phyloP scores from a whole-genome alignment of 2,888 invertebrate species.

The Cosmia pyralina region DNA sequence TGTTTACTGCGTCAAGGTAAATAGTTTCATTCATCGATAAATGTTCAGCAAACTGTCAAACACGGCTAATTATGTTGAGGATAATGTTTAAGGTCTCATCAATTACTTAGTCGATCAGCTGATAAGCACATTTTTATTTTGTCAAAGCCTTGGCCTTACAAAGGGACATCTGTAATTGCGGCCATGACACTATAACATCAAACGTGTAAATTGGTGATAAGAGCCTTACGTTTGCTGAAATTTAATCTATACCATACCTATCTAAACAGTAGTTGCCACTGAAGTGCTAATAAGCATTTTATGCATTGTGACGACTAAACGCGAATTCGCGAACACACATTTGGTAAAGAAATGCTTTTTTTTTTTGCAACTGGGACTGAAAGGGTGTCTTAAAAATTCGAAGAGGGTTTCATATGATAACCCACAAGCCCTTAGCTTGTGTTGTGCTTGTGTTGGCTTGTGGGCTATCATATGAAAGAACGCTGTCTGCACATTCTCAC shows the following conservation, averaged over 20 bases:
- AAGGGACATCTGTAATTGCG: background rate
- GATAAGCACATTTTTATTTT: background rate
- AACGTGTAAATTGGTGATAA: slow-evolving; percentile 13
- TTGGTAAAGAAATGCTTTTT: too few species aligned
- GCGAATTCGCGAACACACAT: background rate
- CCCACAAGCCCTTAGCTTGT: too few species aligned
- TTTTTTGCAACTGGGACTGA: too few species aligned
- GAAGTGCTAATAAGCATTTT: slow-evolving; percentile 9
- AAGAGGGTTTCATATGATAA: too few species aligned
- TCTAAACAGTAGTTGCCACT: background rate
- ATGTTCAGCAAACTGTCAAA: background rate
- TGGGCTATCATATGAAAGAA: too few species aligned
- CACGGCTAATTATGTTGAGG: slow-evolving; percentile 6
- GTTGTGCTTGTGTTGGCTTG: too few species aligned
- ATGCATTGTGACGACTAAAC: background rate
- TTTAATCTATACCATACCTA: background rate
- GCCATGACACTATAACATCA: slow-evolving; percentile 1
- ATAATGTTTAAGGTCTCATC: slow-evolving; percentile 4
- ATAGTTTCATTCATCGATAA: background rate
- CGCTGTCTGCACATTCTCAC: too few species aligned
- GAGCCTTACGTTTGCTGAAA: slow-evolving; percentile 1
- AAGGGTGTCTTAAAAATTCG: too few species aligned
- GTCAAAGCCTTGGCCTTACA: background rate
- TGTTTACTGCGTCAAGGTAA: background rate
- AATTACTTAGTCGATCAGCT: slow-evolving; percentile 1